Evolutionary conservation across 2,113 vertebrate genomes (phyloP).

Genomic region (Budorcas taxicolor): DNA sequence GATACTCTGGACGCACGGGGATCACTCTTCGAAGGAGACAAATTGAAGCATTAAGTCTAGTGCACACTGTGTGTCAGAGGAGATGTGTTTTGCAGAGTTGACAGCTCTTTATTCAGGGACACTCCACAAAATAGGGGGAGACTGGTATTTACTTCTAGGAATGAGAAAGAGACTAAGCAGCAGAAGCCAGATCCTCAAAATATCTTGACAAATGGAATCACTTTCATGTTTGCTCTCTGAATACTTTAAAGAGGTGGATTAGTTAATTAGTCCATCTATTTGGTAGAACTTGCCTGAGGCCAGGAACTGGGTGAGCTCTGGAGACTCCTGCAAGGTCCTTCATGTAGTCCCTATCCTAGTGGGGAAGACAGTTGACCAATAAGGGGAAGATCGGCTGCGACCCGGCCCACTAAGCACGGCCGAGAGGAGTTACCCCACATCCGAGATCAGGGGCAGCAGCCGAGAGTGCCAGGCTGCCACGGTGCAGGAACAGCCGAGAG

Average conservation of each 20-base stretch:
- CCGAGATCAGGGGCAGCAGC: too few species aligned
- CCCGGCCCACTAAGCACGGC: too few species aligned
- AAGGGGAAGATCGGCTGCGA: too few species aligned
- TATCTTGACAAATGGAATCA: neutral
- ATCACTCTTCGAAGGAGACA: neutral
- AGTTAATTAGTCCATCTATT: neutral
- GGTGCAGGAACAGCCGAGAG: too few species aligned
- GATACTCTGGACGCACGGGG: fast-evolving
- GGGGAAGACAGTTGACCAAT: neutral
- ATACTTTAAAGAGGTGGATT: neutral
- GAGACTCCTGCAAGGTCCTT: neutral
- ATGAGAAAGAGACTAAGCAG: neutral
- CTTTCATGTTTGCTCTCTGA: neutral
- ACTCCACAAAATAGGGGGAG: neutral
- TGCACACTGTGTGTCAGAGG: neutral
- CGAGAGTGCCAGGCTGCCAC: too few species aligned
- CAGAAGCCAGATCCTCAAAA: neutral
- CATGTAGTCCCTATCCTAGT: neutral
- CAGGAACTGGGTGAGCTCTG: neutral
- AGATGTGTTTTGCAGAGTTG: neutral
- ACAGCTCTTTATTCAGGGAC: neutral
- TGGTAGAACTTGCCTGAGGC: neutral
- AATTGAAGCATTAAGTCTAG: neutral
- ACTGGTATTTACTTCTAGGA: neutral
- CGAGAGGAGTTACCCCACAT: too few species aligned